These are phyloP conservation scores for Typhlichthys eigenmanni DNA, from an alignment of 2,797 vertebrate species.

Conservation along the genomic window DNA sequence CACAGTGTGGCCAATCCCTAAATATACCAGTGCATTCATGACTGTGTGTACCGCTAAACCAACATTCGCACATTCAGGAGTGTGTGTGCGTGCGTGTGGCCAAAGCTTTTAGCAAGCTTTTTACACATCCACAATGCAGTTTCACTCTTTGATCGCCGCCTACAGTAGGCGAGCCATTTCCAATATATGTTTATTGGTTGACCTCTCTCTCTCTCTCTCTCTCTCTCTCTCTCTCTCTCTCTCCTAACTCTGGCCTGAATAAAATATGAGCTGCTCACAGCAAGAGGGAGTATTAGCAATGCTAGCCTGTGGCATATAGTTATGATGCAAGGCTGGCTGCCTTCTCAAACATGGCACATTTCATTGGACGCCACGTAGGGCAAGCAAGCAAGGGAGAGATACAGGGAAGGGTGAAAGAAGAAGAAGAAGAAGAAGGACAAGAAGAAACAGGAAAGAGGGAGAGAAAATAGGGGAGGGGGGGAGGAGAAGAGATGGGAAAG, in stretches of 20 bases:
- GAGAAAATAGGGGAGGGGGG: conserved; percentile 41
- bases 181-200: conserved; percentile 3
- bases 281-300: conserved; percentile 44
- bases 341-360: conserved; percentile 15
- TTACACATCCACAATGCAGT: neutral
- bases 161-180: neutral
- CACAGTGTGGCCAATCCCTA: neutral
- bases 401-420: neutral
- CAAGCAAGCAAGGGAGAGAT: neutral
- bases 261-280: conserved; percentile 40
- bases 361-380: conserved; percentile 8
- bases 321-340: conserved; percentile 43
- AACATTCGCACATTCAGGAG: neutral
- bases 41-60: neutral
- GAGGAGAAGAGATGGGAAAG: conserved; percentile 8
- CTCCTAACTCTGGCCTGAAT: conserved; percentile 39
- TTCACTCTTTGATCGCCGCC: conserved; percentile 4
- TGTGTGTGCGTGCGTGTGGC: neutral
- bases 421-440: neutral
- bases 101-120: conserved; percentile 1
- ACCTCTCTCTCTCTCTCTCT: conserved; percentile 6
- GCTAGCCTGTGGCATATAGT: conserved; percentile 32
- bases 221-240: conserved; percentile 7
- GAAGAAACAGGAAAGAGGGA: conserved; percentile 1
- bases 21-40: neutral